phyloP scores from a whole-genome alignment of 2,888 invertebrate genomes.

The Microctonus hyperodae region DNA sequence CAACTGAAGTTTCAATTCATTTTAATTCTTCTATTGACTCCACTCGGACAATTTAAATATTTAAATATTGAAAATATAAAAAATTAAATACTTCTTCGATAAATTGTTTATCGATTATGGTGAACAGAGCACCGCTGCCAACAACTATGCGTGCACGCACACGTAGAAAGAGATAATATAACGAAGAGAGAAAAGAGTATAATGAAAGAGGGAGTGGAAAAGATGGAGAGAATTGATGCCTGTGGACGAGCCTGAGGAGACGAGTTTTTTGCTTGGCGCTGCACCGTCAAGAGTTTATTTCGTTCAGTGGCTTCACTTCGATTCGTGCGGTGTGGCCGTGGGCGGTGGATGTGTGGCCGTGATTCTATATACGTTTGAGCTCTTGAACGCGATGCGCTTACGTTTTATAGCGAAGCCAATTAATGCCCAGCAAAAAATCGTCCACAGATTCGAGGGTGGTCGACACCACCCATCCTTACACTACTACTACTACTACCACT shows the following conservation, averaged over 20 bases:
- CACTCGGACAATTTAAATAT: background rate
- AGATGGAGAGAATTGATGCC: conserved; percentile 42
- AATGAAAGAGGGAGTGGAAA: background rate
- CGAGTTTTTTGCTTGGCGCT: conserved; percentile 58
- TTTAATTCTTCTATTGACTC: background rate
- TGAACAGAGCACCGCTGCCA: background rate
- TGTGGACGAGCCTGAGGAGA: conserved; percentile 48
- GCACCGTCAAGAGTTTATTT: conserved; percentile 51
- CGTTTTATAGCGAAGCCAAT: conserved; percentile 61
- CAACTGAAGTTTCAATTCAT: background rate
- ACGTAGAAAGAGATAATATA: background rate
- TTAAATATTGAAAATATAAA: background rate
- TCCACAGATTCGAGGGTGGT: conserved; percentile 57
- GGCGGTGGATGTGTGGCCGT: conserved; percentile 35
- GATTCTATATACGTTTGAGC: conserved; percentile 18
- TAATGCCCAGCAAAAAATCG: conserved; percentile 56
- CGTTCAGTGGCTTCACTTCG: conserved; percentile 42
- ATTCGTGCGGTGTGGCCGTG: conserved; percentile 49
- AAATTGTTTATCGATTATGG: background rate
- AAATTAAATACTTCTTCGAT: conserved; percentile 10
- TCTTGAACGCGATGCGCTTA: conserved; percentile 42
- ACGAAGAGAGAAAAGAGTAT: no score
- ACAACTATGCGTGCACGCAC: background rate
- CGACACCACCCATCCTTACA: conserved; percentile 49
- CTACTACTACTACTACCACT: conserved; percentile 14